These are phyloP conservation scores for Squalus acanthias DNA, from an alignment of 2,797 vertebrate genomes.

Conservation along the genomic window DNA sequence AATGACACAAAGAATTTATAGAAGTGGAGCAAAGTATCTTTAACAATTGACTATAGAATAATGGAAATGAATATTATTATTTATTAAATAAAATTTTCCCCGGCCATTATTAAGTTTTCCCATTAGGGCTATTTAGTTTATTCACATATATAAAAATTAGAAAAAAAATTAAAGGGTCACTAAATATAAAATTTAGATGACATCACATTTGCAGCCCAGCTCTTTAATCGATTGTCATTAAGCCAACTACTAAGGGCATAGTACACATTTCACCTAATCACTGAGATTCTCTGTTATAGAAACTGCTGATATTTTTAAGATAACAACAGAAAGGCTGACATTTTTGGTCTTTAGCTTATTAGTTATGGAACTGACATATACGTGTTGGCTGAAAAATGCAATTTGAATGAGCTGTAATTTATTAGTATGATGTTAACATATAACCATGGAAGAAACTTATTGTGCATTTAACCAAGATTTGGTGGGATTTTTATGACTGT, in stretches of 20 bases:
- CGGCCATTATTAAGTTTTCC: background rate
- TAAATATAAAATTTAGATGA: slow-evolving; percentile 4
- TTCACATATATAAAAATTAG: background rate
- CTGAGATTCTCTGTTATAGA: background rate
- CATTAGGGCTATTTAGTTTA: background rate
- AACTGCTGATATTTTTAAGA: background rate
- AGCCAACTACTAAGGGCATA: background rate
- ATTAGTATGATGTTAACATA: background rate
- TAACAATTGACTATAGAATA: slow-evolving; percentile 18
- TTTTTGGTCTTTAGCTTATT: slow-evolving; percentile 13
- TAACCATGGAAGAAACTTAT: background rate
- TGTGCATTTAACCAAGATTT: background rate
- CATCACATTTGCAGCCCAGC: background rate
- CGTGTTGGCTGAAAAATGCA: background rate
- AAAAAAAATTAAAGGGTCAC: background rate
- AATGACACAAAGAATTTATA: slow-evolving; percentile 20
- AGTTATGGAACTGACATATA: background rate
- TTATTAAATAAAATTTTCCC: slow-evolving; percentile 3
- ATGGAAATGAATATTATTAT: background rate
- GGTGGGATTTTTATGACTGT: background rate
- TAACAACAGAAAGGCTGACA: slow-evolving; percentile 17
- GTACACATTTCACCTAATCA: background rate
- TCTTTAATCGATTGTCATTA: slow-evolving; percentile 22
- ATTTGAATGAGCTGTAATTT: background rate
- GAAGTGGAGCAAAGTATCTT: slow-evolving; percentile 4